Percentiles rank a stretch among this genome's conserved stretches.
Conservation (phyloP, 2,113 vertebrate genomes). For the Penelope pileata region DNA sequence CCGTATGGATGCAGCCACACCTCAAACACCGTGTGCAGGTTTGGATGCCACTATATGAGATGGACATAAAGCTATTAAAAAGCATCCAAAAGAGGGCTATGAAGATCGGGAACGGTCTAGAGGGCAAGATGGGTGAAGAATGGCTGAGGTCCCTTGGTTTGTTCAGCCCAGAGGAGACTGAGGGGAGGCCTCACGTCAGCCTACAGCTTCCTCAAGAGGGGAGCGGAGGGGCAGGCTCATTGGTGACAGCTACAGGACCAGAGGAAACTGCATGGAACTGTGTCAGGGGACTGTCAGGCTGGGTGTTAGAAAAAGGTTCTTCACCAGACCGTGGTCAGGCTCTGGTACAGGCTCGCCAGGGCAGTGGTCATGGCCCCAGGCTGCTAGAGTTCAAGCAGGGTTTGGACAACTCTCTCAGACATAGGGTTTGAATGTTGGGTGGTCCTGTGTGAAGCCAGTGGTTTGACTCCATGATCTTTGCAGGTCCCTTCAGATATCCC, state of each 20-base stretch:
- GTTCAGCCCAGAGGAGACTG: neutral
- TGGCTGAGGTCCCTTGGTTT: neutral
- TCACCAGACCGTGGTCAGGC: too few species aligned
- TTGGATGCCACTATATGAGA: neutral
- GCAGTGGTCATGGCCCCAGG: too few species aligned
- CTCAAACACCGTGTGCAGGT: neutral
- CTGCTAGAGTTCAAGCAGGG: too few species aligned
- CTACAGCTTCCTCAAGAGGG: neutral
- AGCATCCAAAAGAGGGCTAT: neutral
- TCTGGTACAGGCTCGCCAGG: too few species aligned
- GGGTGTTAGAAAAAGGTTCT: too few species aligned
- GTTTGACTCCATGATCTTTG: neutral
- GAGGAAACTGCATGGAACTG: neutral
- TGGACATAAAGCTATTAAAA: neutral
- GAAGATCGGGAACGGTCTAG: neutral
- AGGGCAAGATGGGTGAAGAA: neutral
- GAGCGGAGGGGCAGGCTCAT: neutral
- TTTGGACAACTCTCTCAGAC: neutral
- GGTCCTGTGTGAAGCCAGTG: neutral
- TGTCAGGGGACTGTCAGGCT: neutral
- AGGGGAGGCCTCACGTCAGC: neutral
- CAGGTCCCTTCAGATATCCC: neutral
- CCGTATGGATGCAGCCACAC: neutral
- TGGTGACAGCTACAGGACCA: neutral
- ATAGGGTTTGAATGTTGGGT: neutral